A percentile compares a stretch with the other conserved stretches of the same genome.
These are phyloP conservation scores for Adelognathus sp. DNA, from an alignment of 2,888 invertebrate genomes.

Conservation along the genomic window DNA sequence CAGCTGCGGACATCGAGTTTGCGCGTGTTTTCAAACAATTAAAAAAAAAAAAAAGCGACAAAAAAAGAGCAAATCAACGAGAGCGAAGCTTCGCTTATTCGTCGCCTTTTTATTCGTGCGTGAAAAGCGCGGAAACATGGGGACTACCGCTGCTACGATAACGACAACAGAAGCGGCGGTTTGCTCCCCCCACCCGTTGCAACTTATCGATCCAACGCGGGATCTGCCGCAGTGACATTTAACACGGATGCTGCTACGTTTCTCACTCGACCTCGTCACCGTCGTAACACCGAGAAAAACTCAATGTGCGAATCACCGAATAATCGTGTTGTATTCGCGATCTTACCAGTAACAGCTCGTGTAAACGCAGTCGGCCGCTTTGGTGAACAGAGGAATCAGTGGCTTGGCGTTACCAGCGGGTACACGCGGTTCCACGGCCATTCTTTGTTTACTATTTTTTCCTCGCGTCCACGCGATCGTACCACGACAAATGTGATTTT, in stretches of 20 bases:
- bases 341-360: slow-evolving; percentile 94
- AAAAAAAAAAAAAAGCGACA: too few relatives aligned
- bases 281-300: too few relatives aligned
- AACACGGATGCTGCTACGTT: background rate
- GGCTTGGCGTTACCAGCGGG: slow-evolving; percentile 75
- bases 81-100: too few relatives aligned
- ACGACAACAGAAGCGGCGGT: slow-evolving; percentile 5
- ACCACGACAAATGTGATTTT: background rate
- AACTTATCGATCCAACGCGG: slow-evolving; percentile 76
- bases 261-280: too few relatives aligned
- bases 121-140: slow-evolving; percentile 59
- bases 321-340: too few relatives aligned
- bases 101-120: too few relatives aligned
- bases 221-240: slow-evolving; percentile 73
- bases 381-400: slow-evolving; percentile 85
- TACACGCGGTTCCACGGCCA: slow-evolving; percentile 77
- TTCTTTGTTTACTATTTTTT: slow-evolving; percentile 69
- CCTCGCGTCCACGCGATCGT: background rate
- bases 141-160: slow-evolving; percentile 45
- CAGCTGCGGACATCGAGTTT: background rate
- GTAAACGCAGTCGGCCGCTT: slow-evolving; percentile 91
- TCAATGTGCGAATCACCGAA: too few relatives aligned
- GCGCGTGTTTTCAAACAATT: too few relatives aligned
- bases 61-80: too few relatives aligned
- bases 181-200: slow-evolving; percentile 62